phyloP scores from a whole-genome alignment of 2,113 vertebrate genomes.

The Calonectris borealis region DNA sequence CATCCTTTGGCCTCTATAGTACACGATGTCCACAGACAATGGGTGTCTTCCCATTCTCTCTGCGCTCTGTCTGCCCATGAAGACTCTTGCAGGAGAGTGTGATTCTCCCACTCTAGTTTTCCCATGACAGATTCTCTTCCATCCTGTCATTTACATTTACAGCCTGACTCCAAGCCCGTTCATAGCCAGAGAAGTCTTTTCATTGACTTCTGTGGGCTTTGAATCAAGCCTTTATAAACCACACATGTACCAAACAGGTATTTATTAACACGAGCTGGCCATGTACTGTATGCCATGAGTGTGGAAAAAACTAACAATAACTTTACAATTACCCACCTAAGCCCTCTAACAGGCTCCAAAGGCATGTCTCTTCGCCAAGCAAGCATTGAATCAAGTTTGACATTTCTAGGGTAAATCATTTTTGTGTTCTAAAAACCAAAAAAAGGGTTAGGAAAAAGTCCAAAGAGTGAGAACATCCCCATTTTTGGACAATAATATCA shows the following conservation, averaged over 20 bases:
- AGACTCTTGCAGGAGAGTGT: background rate
- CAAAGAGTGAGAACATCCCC: slow-evolving; percentile 64
- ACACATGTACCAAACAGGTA: slow-evolving; percentile 64
- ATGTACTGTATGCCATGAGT: slow-evolving; percentile 26
- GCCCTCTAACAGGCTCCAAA: slow-evolving; percentile 55
- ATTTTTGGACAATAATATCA: slow-evolving; percentile 64
- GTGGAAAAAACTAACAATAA: slow-evolving; percentile 67
- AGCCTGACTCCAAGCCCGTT: background rate
- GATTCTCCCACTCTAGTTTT: background rate
- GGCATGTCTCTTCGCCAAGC: slow-evolving; percentile 33
- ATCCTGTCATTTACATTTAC: slow-evolving; percentile 39
- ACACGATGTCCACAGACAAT: background rate
- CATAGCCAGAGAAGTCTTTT: slow-evolving; percentile 34
- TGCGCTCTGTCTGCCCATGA: background rate
- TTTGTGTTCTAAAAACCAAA: slow-evolving; percentile 49
- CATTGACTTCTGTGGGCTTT: slow-evolving; percentile 49
- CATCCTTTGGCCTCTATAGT: background rate
- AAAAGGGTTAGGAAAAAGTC: slow-evolving; percentile 50
- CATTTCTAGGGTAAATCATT: slow-evolving; percentile 65
- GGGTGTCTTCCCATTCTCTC: background rate
- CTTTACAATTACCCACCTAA: slow-evolving; percentile 65
- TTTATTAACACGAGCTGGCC: slow-evolving; percentile 52
- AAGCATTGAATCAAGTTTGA: slow-evolving; percentile 67
- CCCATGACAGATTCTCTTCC: slow-evolving; percentile 30
- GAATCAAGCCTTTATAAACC: slow-evolving; percentile 54